Conservation (phyloP, 2,888 invertebrate species). For the Leptinotarsa juncta region DNA sequence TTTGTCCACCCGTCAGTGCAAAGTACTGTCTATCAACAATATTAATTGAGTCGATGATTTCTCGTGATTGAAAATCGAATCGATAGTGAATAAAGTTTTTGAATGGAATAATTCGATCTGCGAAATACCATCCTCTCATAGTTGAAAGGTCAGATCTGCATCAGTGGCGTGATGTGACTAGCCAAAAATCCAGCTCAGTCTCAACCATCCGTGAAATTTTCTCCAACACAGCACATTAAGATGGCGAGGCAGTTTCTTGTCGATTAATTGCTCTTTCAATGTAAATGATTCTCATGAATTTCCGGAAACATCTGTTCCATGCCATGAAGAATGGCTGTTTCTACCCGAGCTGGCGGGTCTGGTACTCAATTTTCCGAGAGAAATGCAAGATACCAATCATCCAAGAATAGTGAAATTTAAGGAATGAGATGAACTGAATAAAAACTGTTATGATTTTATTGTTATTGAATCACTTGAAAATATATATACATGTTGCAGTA, state of each 20-base stretch:
- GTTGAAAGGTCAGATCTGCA: not conserved
- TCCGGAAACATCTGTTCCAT: constrained; percentile 48
- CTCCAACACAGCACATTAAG: constrained; percentile 24
- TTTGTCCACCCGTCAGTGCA: no score
- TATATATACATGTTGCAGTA: no score
- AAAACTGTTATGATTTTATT: not conserved
- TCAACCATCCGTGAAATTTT: constrained; percentile 11
- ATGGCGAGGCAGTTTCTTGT: constrained; percentile 33
- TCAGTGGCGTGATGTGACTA: not conserved
- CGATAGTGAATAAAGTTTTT: no score
- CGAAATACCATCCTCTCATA: not conserved
- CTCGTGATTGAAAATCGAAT: no score
- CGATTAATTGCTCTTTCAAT: constrained; percentile 39
- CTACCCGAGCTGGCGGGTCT: constrained; percentile 6
- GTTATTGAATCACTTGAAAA: no score
- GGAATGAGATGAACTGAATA: not conserved
- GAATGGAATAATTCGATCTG: no score
- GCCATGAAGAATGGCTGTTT: constrained; percentile 38
- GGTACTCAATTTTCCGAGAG: constrained; percentile 9
- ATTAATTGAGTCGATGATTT: no score
- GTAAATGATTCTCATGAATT: constrained; percentile 43
- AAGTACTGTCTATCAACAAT: no score
- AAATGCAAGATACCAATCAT: not conserved
- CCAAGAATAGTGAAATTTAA: not conserved
- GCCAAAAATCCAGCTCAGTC: not conserved